phyloP scores from a whole-genome alignment of 2,797 vertebrate species.

The Melanotaenia pygmaea region DNA sequence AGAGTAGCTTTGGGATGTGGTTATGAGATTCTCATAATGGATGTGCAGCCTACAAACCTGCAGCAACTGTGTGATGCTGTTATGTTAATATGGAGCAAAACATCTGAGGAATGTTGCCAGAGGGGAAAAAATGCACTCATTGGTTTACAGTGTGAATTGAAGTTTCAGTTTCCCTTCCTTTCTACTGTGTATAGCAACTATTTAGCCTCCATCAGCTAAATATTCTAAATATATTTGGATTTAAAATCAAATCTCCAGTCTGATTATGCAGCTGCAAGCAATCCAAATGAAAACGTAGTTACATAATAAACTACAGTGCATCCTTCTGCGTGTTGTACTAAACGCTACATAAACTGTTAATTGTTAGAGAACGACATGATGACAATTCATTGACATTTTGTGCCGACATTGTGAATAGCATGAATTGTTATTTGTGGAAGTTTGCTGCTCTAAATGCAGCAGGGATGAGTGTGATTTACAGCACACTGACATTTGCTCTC shows the following conservation, averaged over 20 bases:
- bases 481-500: conserved; percentile 19
- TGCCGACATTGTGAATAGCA: conserved; percentile 5
- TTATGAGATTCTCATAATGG: too few species aligned
- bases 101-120: too few species aligned
- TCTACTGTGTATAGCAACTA: not conserved
- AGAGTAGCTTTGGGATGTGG: too few species aligned
- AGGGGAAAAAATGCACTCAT: too few species aligned
- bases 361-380: not conserved
- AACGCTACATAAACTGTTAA: not conserved
- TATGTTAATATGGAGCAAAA: too few species aligned
- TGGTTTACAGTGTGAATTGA: not conserved
- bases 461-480: conserved; percentile 21
- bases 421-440: conserved; percentile 1
- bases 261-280: not conserved
- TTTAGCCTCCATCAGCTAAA: not conserved
- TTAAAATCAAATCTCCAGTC: not conserved
- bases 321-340: not conserved
- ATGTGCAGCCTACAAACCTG: too few species aligned
- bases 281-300: not conserved
- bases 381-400: conserved; percentile 8
- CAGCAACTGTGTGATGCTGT: too few species aligned
- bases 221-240: not conserved
- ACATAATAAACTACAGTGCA: not conserved
- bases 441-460: conserved; percentile 21
- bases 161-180: not conserved